These are phyloP conservation scores for Schizopygopsis pylzovi DNA, from an alignment of 2,797 vertebrate species.

Conservation along the genomic window DNA sequence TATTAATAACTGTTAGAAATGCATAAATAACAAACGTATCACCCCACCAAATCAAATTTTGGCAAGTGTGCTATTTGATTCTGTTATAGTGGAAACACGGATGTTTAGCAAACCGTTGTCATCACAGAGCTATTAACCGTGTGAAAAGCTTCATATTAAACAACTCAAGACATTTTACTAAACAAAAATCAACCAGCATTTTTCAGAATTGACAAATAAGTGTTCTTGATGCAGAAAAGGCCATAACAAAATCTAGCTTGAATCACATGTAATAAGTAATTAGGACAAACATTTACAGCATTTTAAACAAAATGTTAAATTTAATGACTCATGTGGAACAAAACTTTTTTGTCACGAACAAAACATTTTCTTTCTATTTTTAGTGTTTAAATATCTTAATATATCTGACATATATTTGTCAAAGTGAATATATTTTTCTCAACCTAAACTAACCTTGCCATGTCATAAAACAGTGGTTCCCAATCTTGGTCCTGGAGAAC, in stretches of 20 bases:
- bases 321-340: neutral
- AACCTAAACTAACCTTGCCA: neutral
- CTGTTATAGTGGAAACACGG: slow-evolving; percentile 10
- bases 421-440: neutral
- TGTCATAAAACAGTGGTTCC: neutral
- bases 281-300: neutral
- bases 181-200: slow-evolving; percentile 1
- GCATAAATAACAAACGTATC: neutral
- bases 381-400: neutral
- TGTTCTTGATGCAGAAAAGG: neutral
- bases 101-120: slow-evolving; percentile 32
- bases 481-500: neutral
- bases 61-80: slow-evolving; percentile 2
- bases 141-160: slow-evolving; percentile 19
- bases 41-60: neutral
- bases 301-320: neutral
- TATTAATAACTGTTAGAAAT: slow-evolving; percentile 18
- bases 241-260: neutral
- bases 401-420: neutral
- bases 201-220: neutral
- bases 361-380: neutral
- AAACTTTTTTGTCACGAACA: neutral
- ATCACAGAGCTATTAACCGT: slow-evolving; percentile 21
- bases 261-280: neutral
- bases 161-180: slow-evolving; percentile 37